Evolutionary conservation across 2,797 vertebrate species (phyloP).

Genomic region (Cyprinella venusta): DNA sequence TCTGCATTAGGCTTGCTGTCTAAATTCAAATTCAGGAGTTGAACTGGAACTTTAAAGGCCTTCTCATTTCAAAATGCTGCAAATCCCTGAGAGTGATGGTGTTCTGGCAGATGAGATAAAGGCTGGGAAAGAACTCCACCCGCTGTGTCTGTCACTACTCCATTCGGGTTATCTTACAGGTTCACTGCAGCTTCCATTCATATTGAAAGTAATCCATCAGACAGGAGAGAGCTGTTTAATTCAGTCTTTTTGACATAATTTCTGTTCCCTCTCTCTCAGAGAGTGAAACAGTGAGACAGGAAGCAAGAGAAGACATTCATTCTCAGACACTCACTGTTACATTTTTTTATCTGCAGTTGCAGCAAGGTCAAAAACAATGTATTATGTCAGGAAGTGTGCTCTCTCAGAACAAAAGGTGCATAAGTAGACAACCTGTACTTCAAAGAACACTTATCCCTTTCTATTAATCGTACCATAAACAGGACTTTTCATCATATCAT

Average conservation of each 20-base stretch:
- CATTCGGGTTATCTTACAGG: constrained; percentile 33
- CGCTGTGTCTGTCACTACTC: not conserved
- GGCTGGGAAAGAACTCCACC: not conserved
- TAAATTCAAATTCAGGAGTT: not conserved
- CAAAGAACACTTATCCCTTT: not conserved
- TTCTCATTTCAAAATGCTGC: not conserved
- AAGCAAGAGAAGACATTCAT: constrained; percentile 69
- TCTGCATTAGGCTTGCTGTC: not conserved
- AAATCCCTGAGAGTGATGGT: not conserved
- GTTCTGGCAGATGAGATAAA: constrained; percentile 34
- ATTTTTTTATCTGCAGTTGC: constrained; percentile 20
- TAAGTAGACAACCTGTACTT: not conserved
- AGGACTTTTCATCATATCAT: not conserved
- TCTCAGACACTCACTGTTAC: not conserved
- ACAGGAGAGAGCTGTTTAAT: constrained; percentile 47
- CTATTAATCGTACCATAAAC: not conserved
- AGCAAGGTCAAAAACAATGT: constrained; percentile 3
- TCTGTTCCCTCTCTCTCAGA: not conserved
- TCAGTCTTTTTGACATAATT: constrained; percentile 20
- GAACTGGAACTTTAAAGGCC: not conserved
- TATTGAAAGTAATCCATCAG: constrained; percentile 44
- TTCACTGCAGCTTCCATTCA: constrained; percentile 37
- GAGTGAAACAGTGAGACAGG: not conserved
- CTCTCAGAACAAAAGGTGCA: not conserved
- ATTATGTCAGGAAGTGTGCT: not conserved